Percentiles rank a stretch among this genome's conserved stretches.
Conservation (phyloP, 1,140 invertebrate species). For the Drosophila albomicans region DNA sequence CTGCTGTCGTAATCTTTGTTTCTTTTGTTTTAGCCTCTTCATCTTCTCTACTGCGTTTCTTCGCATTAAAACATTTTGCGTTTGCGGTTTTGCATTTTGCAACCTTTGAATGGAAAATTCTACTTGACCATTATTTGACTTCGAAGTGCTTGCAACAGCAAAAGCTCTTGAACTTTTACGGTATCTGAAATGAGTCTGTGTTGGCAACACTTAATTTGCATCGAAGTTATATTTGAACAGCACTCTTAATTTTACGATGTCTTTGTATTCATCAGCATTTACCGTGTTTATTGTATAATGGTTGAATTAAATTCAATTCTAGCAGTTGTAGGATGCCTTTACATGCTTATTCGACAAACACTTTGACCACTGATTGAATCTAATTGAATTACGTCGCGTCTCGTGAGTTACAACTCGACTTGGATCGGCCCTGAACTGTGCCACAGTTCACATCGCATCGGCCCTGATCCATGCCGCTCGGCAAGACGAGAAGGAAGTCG, state of each 20-base stretch:
- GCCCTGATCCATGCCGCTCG: constrained; percentile 13
- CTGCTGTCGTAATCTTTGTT: constrained; percentile 23
- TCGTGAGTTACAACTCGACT: constrained; percentile 60
- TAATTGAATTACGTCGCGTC: constrained; percentile 72
- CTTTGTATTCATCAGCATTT: background rate
- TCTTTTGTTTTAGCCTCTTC: background rate
- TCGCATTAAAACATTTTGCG: background rate
- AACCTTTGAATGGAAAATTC: constrained; percentile 40
- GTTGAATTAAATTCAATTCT: constrained; percentile 71
- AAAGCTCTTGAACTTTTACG: constrained; percentile 14
- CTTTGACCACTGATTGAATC: constrained; percentile 70
- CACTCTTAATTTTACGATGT: constrained; percentile 4
- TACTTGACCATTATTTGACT: background rate
- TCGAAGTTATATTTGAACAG: background rate
- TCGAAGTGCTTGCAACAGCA: background rate
- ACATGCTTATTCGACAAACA: constrained; percentile 47
- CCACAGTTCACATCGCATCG: background rate
- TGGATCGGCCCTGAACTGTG: constrained; percentile 39
- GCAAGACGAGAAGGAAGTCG: constrained; percentile 50
- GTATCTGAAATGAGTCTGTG: background rate
- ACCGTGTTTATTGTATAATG: constrained; percentile 3
- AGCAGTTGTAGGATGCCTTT: constrained; percentile 48
- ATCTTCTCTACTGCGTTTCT: too few species aligned
- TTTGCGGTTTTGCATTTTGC: constrained; percentile 39
- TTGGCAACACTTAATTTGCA: background rate